Evolutionary conservation across 2,797 vertebrate genomes (phyloP).

Genomic region (Eidolon dupreanum): DNA sequence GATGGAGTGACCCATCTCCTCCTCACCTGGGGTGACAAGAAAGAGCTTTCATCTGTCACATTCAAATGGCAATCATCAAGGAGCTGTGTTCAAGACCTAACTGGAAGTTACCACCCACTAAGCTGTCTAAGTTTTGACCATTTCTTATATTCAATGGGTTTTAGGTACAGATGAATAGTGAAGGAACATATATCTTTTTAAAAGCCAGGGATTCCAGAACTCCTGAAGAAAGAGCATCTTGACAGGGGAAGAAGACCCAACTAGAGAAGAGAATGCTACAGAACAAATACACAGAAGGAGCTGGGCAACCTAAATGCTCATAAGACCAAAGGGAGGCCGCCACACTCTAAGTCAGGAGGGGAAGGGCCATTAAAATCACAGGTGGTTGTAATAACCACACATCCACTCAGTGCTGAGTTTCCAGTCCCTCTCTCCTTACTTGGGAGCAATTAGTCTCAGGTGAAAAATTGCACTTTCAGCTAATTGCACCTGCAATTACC

Average conservation of each 20-base stretch:
- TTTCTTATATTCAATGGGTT: constrained; percentile 19
- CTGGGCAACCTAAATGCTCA: constrained; percentile 8
- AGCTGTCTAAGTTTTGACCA: neutral
- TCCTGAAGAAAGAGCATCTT: constrained; percentile 9
- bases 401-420: constrained; percentile 68
- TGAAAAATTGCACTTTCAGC: constrained; percentile 79
- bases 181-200: neutral
- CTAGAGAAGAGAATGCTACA: neutral
- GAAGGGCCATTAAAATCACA: constrained; percentile 72
- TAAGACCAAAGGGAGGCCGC: constrained; percentile 66
- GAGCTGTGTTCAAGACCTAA: neutral
- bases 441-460: constrained; percentile 81
- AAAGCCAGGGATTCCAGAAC: neutral
- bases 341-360: neutral
- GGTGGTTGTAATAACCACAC: constrained; percentile 79
- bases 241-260: constrained; percentile 11
- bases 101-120: neutral
- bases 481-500: constrained; percentile 82
- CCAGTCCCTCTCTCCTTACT: constrained; percentile 72
- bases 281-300: constrained; percentile 21
- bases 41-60: neutral
- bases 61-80: constrained; percentile 31
- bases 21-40: neutral
- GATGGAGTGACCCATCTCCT: neutral
- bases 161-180: neutral